Evolutionary conservation across 2,888 invertebrate genomes (phyloP), one percentile per base, ranked within the genome.

Genomic region (Ennomos quercinarius): DNA sequence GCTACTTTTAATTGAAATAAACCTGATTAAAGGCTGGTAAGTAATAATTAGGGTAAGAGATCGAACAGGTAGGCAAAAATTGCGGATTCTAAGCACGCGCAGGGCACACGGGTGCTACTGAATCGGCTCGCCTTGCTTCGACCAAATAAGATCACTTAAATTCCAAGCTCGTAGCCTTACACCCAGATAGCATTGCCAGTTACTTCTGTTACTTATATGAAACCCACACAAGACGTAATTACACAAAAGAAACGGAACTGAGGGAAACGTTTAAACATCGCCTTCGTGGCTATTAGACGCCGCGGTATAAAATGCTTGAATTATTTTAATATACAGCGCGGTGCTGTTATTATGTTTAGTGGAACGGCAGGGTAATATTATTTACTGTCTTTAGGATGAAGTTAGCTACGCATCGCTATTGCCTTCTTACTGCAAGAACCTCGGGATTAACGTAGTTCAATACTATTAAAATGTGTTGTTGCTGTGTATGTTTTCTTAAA

Each of bases 61-160:
- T 76, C 76, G 73, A 66, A 67, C 78, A 80, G 82, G 80, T 81
- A 85, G 75, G 79, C 77, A 79, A 80, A 78, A 78, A 86, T 88
- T 86, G 81, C 69, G 70, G 78, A 89, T 89, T 87, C 89, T 66
- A 63, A 78, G 75, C 90, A 89, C 90, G 89, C 80, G 72, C 77
- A 48, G 64, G 72, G 76, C 73, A 76, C 82, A 78, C 80, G 78
- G 79, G 72, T 71, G 75, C 77, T 79, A 78, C 79, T 80, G 84
- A 83, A 84, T 86, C 86, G 86, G 77, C 81, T 80, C 74, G 76
- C 81, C 77, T 81, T 76, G 74, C 80, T 77, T 76, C 47, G 47
- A 80, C 82, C 77, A 89, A 91, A 90, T 89, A 89, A 82, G 90
- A 87, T 84, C 90, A 89, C 91, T 91, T 90, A 89, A 87, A 91